Evolutionary conservation across 2,888 invertebrate species (phyloP).

Genomic region (Marronus borbonicus): DNA sequence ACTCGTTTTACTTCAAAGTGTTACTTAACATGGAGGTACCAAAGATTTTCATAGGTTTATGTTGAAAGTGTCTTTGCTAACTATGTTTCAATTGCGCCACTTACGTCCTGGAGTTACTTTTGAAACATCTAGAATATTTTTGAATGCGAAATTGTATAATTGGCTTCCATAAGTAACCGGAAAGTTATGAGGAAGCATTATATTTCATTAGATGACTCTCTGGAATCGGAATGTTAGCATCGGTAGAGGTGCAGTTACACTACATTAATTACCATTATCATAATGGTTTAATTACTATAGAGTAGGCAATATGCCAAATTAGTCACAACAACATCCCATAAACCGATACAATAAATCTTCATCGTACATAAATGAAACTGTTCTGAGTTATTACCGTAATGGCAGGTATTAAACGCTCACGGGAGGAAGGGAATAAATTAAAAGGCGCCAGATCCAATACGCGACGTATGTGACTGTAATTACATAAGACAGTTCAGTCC

Average conservation of each 20-base stretch:
- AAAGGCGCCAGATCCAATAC: conserved; percentile 9
- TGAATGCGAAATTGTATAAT: too few relatives aligned
- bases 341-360: conserved; percentile 1
- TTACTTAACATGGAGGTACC: too few relatives aligned
- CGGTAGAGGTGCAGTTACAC: not conserved
- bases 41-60: too few relatives aligned
- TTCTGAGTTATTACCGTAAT: conserved; percentile 2
- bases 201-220: too few relatives aligned
- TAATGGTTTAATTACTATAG: conserved; percentile 8
- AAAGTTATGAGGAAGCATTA: too few relatives aligned
- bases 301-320: not conserved
- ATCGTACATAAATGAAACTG: conserved; percentile 2
- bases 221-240: too few relatives aligned
- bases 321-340: not conserved
- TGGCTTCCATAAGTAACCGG: too few relatives aligned
- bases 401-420: not conserved
- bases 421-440: conserved; percentile 21
- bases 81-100: too few relatives aligned
- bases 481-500: not conserved
- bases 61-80: too few relatives aligned
- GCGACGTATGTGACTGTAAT: conserved; percentile 6
- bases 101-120: too few relatives aligned
- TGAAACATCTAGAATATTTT: too few relatives aligned
- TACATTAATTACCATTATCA: not conserved
- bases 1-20: too few relatives aligned